Conservation (phyloP, 2,888 invertebrate species). For the Tachystola acroxantha region DNA sequence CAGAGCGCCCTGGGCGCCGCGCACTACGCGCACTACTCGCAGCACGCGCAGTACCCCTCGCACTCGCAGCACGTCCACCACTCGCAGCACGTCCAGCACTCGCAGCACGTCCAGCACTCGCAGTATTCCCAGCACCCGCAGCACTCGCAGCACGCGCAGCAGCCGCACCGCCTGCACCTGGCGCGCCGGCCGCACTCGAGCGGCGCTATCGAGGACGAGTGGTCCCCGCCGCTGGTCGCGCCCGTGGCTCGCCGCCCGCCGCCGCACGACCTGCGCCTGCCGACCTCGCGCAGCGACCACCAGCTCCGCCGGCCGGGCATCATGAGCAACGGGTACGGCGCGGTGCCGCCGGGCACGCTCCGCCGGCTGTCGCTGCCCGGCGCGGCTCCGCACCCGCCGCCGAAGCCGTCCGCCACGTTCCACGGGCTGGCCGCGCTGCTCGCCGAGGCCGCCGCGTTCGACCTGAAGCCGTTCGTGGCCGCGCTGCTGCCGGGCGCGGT, state of each 20-base stretch:
- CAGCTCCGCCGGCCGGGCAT: constrained; percentile 77
- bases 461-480: constrained; percentile 79
- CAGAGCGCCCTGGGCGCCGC: constrained; percentile 77
- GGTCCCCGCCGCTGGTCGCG: constrained; percentile 65
- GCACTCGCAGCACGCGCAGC: too few relatives aligned
- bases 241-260: constrained; percentile 74
- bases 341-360: constrained; percentile 69
- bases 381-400: constrained; percentile 61
- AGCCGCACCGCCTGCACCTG: too few relatives aligned
- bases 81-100: constrained; percentile 70
- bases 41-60: too few relatives aligned
- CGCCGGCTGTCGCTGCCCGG: constrained; percentile 77
- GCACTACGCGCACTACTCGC: too few relatives aligned
- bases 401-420: constrained; percentile 81
- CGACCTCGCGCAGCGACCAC: constrained; percentile 80
- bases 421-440: constrained; percentile 68
- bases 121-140: constrained; percentile 37
- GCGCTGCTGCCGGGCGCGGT: constrained; percentile 30
- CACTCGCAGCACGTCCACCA: too few relatives aligned
- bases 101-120: constrained; percentile 74
- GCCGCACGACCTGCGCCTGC: constrained; percentile 70
- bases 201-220: constrained; percentile 68
- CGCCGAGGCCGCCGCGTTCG: neutral
- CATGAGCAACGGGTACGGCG: constrained; percentile 71
- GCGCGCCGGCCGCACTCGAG: constrained; percentile 80